Evolutionary conservation across 2,797 vertebrate genomes (phyloP), one percentile per base, ranked within the genome.

Genomic region (Eulemur coronatus): DNA sequence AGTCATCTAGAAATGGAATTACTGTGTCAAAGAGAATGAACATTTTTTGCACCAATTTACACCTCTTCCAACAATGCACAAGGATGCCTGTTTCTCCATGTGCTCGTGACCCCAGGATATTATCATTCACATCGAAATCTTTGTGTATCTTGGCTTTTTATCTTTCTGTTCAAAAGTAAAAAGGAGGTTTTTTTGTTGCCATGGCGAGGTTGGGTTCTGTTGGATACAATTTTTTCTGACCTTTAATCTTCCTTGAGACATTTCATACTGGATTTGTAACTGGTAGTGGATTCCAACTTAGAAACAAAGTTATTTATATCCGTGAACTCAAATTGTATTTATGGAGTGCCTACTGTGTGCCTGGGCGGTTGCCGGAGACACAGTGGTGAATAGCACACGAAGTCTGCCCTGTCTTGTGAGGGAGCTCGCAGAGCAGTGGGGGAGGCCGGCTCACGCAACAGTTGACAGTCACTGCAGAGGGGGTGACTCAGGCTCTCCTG

Each of bases 201-300:
- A 8, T 35, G n/a, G 69, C 67, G 33, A 75, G 13, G 15, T 82
- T 93, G 50, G n/a, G 13, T 86, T 86, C 15, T 73, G 7, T 81
- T 12, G 59, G 41, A 86, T 41, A 33, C 24, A 30, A 7, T 50
- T 52, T 91, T 84, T 59, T 50, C 73, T 73, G 46, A 91, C 30
- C 59, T 41, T 80, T 67, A 90, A 73, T 69, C 41, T 80, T 96
- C 33, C 79, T 67, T 50, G 91, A 81, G 69, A 81, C 14, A 75
- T 33, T 73, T 57, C 20, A 75, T 33, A 55, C 38, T 59, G 59
- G 85, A 81, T 91, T 67, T 86, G 41, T 69, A 75, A 10, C 41
- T 81, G 43, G 50, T 52, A 48, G 48, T 90, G 7, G 75, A 75
- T 30, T 82, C 67, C 24, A 94, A 67, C 7, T 57, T 80, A 81